A percentile compares a stretch with the other conserved stretches of the same genome.
Conservation (phyloP, 2,797 vertebrate genomes). For the Tokudaia tokunoshimensis region DNA sequence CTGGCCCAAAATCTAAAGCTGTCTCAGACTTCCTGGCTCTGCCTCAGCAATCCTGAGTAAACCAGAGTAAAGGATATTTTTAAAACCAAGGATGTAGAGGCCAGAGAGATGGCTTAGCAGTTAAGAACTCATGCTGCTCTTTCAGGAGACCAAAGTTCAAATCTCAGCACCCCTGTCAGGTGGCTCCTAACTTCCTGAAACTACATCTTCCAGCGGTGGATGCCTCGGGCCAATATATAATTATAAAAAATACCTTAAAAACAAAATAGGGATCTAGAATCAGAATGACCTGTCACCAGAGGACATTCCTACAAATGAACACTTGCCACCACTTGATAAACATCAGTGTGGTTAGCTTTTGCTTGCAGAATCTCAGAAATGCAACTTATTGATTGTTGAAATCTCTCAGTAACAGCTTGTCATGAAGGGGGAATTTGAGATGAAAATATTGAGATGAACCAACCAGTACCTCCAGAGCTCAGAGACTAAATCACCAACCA, state of each 20-base stretch:
- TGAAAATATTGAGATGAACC: background rate
- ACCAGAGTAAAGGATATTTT: background rate
- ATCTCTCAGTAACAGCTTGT: background rate
- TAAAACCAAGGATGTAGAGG: background rate
- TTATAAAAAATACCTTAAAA: background rate
- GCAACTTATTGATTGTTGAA: slow-evolving; percentile 54
- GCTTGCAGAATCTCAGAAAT: slow-evolving; percentile 48
- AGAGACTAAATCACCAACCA: no score
- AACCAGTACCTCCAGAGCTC: no score
- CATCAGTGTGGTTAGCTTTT: slow-evolving; percentile 6
- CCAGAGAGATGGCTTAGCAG: background rate
- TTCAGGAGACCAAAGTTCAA: background rate
- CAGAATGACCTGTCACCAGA: slow-evolving; percentile 13
- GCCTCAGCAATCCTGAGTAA: background rate
- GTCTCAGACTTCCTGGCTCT: background rate
- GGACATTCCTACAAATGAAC: background rate
- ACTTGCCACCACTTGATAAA: background rate
- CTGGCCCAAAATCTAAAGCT: background rate
- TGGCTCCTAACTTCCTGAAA: background rate
- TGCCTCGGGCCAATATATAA: background rate
- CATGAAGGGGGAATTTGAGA: background rate
- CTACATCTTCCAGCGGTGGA: no score
- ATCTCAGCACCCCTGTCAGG: background rate
- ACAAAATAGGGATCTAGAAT: background rate
- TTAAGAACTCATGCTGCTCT: background rate